A percentile compares a stretch with the other conserved stretches of the same genome.
Evolutionary conservation across 53 echinoderm and acorn worm species (phyloP).

Genomic region (Holothuria scabra): DNA sequence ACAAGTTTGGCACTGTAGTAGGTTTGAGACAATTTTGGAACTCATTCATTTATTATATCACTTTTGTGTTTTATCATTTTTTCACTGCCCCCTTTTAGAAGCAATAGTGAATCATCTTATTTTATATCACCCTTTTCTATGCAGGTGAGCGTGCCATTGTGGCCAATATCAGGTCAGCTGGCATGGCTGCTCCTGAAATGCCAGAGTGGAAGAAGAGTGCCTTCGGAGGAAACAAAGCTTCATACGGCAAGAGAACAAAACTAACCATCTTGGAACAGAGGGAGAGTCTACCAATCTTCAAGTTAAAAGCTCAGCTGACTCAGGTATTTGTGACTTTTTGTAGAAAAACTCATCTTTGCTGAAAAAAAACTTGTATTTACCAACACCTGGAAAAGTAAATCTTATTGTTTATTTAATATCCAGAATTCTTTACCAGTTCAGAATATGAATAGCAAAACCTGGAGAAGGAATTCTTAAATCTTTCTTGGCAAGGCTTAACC

Average conservation of each 20-base stretch:
- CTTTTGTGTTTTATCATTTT: too few species aligned
- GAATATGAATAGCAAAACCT: too few species aligned
- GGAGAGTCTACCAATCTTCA: conserved; percentile 91
- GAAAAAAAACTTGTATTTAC: too few species aligned
- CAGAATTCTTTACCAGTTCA: too few species aligned
- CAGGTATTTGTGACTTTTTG: conserved; percentile 58
- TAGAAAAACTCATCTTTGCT: too few species aligned
- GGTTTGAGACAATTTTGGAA: too few species aligned
- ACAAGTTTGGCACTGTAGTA: too few species aligned
- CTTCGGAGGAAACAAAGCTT: conserved; percentile 97
- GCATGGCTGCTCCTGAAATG: conserved; percentile 89
- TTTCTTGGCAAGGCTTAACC: too few species aligned
- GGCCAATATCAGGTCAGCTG: conserved; percentile 87
- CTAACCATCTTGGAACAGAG: conserved; percentile 95
- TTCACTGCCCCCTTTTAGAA: not conserved
- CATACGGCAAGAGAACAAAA: conserved; percentile 94
- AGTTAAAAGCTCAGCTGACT: conserved; percentile 81
- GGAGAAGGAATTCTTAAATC: too few species aligned
- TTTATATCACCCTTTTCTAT: not conserved
- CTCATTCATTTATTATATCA: too few species aligned
- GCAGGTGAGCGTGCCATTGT: conserved; percentile 87
- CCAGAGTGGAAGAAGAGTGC: conserved; percentile 99
- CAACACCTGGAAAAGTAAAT: too few species aligned
- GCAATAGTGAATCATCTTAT: not conserved
- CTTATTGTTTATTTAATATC: too few species aligned